A percentile compares a stretch with the other conserved stretches of the same genome.
phyloP scores from a whole-genome alignment of 2,888 invertebrate species.

The Himalopsyche anomala region DNA sequence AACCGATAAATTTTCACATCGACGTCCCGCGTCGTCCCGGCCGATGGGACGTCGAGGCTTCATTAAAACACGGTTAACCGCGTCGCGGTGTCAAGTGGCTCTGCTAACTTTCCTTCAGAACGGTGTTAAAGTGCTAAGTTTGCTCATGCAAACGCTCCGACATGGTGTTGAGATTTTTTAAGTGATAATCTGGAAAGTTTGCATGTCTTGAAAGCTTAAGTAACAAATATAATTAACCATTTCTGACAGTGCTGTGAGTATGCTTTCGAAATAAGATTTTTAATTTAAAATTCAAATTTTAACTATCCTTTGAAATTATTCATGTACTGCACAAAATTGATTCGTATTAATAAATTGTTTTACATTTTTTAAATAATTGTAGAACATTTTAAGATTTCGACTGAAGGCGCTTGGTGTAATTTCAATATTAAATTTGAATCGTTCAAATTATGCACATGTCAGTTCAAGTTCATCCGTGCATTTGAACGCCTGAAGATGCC shows the following conservation, averaged over 20 bases:
- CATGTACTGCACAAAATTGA: too few relatives aligned
- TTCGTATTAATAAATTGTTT: too few relatives aligned
- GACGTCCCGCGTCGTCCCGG: constrained; percentile 27
- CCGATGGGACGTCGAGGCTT: constrained; percentile 43
- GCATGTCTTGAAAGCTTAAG: not conserved
- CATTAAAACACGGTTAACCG: constrained; percentile 59
- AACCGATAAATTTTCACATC: constrained; percentile 45
- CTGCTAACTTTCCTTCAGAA: constrained; percentile 33
- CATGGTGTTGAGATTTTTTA: constrained; percentile 26
- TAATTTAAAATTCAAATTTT: too few relatives aligned
- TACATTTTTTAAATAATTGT: too few relatives aligned
- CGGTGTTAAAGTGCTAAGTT: constrained; percentile 46
- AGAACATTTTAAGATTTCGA: too few relatives aligned
- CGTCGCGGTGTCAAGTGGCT: constrained; percentile 50
- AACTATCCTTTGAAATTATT: too few relatives aligned
- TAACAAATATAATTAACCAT: constrained; percentile 26
- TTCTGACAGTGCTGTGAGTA: not conserved
- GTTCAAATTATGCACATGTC: too few relatives aligned
- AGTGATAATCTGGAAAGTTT: constrained; percentile 22
- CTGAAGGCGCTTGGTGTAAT: too few relatives aligned
- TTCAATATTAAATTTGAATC: too few relatives aligned
- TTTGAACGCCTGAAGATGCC: too few relatives aligned
- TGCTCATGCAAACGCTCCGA: constrained; percentile 29
- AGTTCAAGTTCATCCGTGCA: too few relatives aligned
- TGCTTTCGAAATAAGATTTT: too few relatives aligned